phyloP scores from a whole-genome alignment of 2,797 vertebrate species.

The Sphaeramia orbicularis region DNA sequence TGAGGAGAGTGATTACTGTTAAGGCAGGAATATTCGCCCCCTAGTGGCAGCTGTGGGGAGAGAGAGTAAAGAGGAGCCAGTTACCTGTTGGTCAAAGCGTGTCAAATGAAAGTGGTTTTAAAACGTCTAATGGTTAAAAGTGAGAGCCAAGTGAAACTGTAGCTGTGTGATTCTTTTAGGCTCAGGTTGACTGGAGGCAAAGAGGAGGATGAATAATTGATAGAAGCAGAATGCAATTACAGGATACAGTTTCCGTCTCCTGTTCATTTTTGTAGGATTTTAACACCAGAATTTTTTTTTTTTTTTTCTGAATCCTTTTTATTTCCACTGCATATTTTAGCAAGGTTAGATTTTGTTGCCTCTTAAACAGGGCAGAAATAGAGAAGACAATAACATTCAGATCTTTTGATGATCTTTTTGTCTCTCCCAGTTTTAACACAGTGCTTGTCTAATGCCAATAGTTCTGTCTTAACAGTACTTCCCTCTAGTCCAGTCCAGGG shows the following conservation, averaged over 20 bases:
- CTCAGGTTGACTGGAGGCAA: constrained; percentile 46
- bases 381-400: constrained; percentile 2
- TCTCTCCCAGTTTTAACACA: constrained; percentile 33
- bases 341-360: neutral
- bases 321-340: neutral
- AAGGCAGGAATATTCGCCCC: constrained; percentile 91
- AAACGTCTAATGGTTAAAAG: constrained; percentile 25
- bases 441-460: constrained; percentile 83
- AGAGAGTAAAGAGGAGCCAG: constrained; percentile 24
- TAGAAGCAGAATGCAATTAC: constrained; percentile 34
- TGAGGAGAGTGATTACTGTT: constrained; percentile 87
- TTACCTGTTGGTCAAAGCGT: neutral
- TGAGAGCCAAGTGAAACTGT: constrained; percentile 26
- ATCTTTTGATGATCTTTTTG: too few relatives aligned
- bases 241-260: constrained; percentile 30
- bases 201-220: constrained; percentile 63
- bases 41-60: constrained; percentile 70
- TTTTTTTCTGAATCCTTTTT: neutral
- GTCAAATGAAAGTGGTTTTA: constrained; percentile 26
- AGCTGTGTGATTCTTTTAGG: constrained; percentile 25
- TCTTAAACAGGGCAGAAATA: too few relatives aligned
- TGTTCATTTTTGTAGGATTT: constrained; percentile 10
- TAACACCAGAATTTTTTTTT: neutral
- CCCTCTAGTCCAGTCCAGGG: constrained; percentile 83
- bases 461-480: constrained; percentile 94